Conservation (phyloP, 2,797 vertebrate genomes). For the Nyctibius grandis region DNA sequence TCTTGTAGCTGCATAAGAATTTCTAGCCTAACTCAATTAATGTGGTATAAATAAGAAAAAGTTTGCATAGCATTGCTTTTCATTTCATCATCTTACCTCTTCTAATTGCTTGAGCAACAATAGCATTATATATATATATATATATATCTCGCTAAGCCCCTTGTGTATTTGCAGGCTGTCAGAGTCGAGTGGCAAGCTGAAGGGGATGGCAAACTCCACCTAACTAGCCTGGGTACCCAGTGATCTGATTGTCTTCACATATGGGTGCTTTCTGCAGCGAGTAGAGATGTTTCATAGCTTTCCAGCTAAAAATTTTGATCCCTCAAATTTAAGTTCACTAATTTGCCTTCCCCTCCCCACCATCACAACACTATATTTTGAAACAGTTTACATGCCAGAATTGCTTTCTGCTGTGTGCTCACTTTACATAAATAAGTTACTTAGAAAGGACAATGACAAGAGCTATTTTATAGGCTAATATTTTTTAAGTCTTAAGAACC, state of each 20-base stretch:
- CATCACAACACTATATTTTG: neutral
- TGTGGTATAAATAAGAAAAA: neutral
- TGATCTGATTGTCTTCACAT: no score
- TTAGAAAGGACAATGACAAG: neutral
- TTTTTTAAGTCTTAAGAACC: neutral
- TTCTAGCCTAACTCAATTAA: neutral
- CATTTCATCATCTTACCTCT: neutral
- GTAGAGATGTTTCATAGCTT: neutral
- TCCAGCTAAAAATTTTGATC: neutral
- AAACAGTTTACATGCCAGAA: neutral
- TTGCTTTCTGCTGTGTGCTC: neutral
- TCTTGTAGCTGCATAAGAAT: neutral
- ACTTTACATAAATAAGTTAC: neutral
- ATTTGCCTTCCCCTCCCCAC: neutral
- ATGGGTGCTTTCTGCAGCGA: neutral
- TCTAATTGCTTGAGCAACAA: neutral
- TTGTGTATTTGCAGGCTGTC: neutral
- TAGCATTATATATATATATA: fast-evolving
- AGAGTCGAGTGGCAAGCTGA: neutral
- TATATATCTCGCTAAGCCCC: neutral
- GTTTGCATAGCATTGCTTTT: neutral
- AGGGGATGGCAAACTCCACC: neutral
- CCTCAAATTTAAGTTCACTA: neutral
- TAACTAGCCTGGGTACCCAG: neutral
- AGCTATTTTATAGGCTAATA: neutral